Evolutionary conservation across 1,140 invertebrate species (phyloP).

Genomic region (Apis laboriosa): DNA sequence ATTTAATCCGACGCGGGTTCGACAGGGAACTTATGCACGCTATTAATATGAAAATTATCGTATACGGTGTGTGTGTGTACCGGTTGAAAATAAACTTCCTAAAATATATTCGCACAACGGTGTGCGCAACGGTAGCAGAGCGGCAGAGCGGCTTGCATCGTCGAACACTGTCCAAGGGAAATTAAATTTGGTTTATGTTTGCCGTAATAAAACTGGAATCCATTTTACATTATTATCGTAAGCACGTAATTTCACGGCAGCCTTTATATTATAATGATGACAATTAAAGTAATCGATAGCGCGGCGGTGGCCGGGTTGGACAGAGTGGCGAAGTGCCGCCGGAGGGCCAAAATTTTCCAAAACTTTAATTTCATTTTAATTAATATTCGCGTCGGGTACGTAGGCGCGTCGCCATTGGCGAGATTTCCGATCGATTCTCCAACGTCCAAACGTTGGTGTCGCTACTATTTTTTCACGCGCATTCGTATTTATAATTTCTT

Average conservation of each 20-base stretch:
- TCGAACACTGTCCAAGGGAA: neutral
- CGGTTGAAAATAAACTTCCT: conserved; percentile 52
- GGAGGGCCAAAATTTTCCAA: conserved; percentile 23
- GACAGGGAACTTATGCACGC: conserved; percentile 38
- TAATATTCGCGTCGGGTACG: conserved; percentile 12
- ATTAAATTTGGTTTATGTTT: conserved; percentile 51
- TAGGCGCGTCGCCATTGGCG: neutral
- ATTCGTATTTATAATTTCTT: neutral
- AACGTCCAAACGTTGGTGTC: too few relatives aligned
- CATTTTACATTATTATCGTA: conserved; percentile 46
- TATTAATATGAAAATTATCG: conserved; percentile 53
- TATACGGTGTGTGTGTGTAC: conserved; percentile 32
- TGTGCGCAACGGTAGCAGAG: neutral
- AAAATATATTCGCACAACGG: conserved; percentile 34
- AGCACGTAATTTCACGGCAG: conserved; percentile 32
- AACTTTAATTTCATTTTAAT: conserved; percentile 29
- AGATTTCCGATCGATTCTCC: conserved; percentile 10
- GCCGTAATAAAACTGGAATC: conserved; percentile 42
- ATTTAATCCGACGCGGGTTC: conserved; percentile 45
- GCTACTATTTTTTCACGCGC: neutral
- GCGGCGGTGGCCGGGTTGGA: neutral
- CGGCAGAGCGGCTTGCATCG: neutral
- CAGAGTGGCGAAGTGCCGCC: neutral
- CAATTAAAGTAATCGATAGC: conserved; percentile 49
- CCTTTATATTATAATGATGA: conserved; percentile 47